Evolutionary conservation across 2,888 invertebrate species (phyloP).

Genomic region (Melanotus villosus): DNA sequence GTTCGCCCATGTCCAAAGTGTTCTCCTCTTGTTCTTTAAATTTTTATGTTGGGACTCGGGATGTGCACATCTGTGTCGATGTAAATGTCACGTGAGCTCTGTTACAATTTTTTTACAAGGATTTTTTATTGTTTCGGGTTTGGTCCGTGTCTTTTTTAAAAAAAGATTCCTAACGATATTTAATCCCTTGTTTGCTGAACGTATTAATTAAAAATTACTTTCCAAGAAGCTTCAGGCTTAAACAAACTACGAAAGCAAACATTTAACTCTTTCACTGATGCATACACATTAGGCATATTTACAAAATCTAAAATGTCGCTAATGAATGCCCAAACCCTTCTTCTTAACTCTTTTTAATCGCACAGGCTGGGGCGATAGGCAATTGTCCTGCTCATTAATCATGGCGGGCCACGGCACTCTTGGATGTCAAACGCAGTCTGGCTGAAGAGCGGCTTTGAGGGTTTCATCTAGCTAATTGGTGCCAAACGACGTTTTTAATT

Average conservation of each 20-base stretch:
- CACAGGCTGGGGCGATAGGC: conserved; percentile 60
- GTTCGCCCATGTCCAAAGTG: conserved; percentile 39
- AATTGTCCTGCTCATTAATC: conserved; percentile 69
- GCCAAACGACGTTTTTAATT: conserved; percentile 68
- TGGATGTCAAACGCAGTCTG: conserved; percentile 68
- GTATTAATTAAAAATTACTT: conserved; percentile 44
- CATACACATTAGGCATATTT: conserved; percentile 58
- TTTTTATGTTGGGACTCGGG: conserved; percentile 27
- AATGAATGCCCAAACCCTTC: conserved; percentile 62
- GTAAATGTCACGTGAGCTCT: conserved; percentile 33
- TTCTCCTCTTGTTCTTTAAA: conserved; percentile 34
- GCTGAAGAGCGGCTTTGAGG: conserved; percentile 68
- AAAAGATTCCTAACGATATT: conserved; percentile 2
- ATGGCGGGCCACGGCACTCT: conserved; percentile 67
- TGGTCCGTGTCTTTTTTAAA: not conserved
- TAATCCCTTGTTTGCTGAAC: conserved; percentile 26
- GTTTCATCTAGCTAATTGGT: conserved; percentile 69
- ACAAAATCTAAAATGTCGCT: conserved; percentile 65
- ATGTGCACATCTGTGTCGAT: conserved; percentile 31
- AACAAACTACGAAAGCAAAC: conserved; percentile 32
- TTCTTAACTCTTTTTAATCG: conserved; percentile 59
- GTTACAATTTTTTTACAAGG: conserved; percentile 7
- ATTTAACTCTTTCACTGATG: conserved; percentile 45
- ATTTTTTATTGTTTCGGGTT: not conserved
- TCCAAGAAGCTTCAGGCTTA: conserved; percentile 34